A percentile compares a stretch with the other conserved stretches of the same genome.
Evolutionary conservation across 2,888 invertebrate genomes (phyloP).

Genomic region (Cheiracanthium punctorium): DNA sequence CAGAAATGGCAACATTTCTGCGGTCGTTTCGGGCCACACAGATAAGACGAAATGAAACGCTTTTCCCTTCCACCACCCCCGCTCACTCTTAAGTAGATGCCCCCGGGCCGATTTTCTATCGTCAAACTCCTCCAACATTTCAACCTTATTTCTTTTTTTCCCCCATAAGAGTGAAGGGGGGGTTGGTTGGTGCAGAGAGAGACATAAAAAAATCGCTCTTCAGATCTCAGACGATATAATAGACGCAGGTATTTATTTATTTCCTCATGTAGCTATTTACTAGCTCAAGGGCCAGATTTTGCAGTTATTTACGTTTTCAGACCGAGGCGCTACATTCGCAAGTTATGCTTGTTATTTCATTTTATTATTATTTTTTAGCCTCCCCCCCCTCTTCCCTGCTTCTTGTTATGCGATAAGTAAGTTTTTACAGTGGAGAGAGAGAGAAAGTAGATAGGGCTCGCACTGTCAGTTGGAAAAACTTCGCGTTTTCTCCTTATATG

Average conservation of each 20-base stretch:
- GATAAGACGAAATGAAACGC: slow-evolving; percentile 64
- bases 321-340: slow-evolving; percentile 39
- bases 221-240: slow-evolving; percentile 65
- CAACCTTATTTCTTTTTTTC: slow-evolving; percentile 6
- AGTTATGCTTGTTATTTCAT: slow-evolving; percentile 27
- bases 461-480: neutral
- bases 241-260: slow-evolving; percentile 66
- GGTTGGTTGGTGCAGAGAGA: no score
- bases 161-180: slow-evolving; percentile 19
- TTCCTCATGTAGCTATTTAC: slow-evolving; percentile 62
- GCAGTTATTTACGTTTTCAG: slow-evolving; percentile 67
- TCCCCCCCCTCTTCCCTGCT: no score
- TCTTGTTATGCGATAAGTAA: slow-evolving; percentile 52
- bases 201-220: slow-evolving; percentile 30
- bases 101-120: slow-evolving; percentile 61
- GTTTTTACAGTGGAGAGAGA: slow-evolving; percentile 58
- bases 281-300: slow-evolving; percentile 65
- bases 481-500: slow-evolving; percentile 29
- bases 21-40: slow-evolving; percentile 62
- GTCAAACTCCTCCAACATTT: slow-evolving; percentile 55
- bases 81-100: slow-evolving; percentile 50
- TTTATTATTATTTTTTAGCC: slow-evolving; percentile 18
- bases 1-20: slow-evolving; percentile 53
- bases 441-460: slow-evolving; percentile 21
- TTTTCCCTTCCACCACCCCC: slow-evolving; percentile 19